A percentile compares a stretch with the other conserved stretches of the same genome.
Conservation (phyloP, 2,888 invertebrate genomes). For the Calameuta pallipes region DNA sequence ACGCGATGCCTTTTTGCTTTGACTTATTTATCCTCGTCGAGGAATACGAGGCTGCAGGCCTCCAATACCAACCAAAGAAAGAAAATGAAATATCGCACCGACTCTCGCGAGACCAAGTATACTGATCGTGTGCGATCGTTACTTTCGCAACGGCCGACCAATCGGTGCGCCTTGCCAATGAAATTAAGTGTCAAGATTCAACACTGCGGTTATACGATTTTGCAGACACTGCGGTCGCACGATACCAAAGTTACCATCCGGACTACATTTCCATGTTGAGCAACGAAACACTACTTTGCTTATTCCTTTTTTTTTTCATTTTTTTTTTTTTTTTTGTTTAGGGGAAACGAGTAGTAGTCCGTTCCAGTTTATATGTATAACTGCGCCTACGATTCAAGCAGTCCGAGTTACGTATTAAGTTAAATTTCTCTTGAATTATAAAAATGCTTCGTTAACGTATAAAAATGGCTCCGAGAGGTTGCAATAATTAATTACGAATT, state of each 20-base stretch:
- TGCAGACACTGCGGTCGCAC: neutral
- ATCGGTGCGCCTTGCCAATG: neutral
- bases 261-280: neutral
- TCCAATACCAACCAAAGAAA: neutral
- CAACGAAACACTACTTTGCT: neutral
- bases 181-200: neutral
- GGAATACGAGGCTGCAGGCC: neutral
- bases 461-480: neutral
- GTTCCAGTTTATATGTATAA: neutral
- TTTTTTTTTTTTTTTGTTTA: neutral
- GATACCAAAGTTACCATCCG: neutral
- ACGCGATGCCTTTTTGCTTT: neutral
- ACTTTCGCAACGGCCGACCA: neutral
- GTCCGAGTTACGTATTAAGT: neutral
- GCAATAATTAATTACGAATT: neutral
- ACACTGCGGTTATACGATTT: neutral
- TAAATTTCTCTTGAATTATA: neutral
- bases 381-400: neutral
- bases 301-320: neutral
- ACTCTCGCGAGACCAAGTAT: neutral
- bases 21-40: neutral
- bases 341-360: neutral
- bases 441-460: neutral
- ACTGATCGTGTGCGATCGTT: neutral
- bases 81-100: neutral